Percentiles rank a stretch among this genome's conserved stretches.
phyloP scores from a whole-genome alignment of 2,113 vertebrate genomes.

The Gymnocephalus cernua region DNA sequence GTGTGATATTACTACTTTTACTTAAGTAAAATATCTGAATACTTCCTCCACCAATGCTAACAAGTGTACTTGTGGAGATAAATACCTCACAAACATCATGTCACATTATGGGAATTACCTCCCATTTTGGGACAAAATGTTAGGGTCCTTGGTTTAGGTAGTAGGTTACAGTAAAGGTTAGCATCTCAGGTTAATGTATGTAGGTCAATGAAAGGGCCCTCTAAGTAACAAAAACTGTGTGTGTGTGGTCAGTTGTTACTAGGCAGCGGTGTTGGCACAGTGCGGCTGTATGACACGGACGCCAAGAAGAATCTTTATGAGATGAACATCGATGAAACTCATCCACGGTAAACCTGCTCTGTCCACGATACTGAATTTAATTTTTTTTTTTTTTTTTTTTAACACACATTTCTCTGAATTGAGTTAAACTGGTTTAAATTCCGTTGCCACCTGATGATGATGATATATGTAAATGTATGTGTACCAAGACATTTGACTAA shows the following conservation, averaged over 20 bases:
- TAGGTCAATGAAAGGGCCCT: not conserved
- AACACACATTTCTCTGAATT: not conserved
- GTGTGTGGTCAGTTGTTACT: conserved; percentile 88
- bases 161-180: not conserved
- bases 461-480: too few species aligned
- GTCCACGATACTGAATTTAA: not conserved
- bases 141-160: not conserved
- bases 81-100: not conserved
- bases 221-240: not conserved
- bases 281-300: conserved; percentile 96
- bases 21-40: too few species aligned
- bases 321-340: conserved; percentile 92
- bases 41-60: too few species aligned
- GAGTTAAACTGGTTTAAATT: too few species aligned
- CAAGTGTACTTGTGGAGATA: not conserved
- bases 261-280: conserved; percentile 94
- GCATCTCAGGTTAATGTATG: not conserved
- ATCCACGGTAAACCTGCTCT: conserved; percentile 88
- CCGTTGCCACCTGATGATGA: too few species aligned
- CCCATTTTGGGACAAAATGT: not conserved
- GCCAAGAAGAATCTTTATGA: conserved; percentile 98
- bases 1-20: too few species aligned
- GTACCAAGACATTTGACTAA: too few species aligned
- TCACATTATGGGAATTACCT: not conserved
- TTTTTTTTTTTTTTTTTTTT: not conserved